Conservation (phyloP, 2,797 vertebrate genomes). For the Neoniphon sammara region DNA sequence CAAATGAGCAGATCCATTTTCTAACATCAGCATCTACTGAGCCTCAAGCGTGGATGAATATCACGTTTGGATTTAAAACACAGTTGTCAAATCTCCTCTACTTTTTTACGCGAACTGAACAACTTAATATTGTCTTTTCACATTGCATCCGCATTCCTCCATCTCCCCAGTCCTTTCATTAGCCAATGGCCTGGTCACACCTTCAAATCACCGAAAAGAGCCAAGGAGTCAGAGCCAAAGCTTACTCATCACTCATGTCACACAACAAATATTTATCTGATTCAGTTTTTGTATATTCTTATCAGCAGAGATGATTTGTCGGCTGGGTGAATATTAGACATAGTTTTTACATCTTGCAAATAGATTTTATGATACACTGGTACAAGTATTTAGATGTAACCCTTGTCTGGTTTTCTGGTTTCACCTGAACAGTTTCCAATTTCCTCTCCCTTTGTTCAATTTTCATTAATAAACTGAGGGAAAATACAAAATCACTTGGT, state of each 20-base stretch:
- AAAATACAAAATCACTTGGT: no score
- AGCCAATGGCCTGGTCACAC: not conserved
- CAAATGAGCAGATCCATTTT: slow-evolving; percentile 51
- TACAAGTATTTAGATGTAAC: no score
- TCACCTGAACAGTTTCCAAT: no score
- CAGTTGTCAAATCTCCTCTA: slow-evolving; percentile 29
- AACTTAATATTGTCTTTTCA: not conserved
- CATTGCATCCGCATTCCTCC: not conserved
- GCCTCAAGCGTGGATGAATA: slow-evolving; percentile 23
- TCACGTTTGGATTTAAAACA: slow-evolving; percentile 13
- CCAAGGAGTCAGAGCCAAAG: not conserved
- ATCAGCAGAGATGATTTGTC: not conserved
- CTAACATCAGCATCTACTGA: slow-evolving; percentile 33
- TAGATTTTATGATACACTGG: not conserved
- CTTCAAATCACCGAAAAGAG: not conserved
- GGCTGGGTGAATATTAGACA: not conserved
- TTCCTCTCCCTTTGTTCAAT: no score
- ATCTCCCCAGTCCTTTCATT: not conserved
- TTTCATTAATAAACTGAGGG: no score
- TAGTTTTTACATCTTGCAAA: not conserved
- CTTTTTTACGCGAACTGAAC: not conserved
- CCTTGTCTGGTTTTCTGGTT: no score
- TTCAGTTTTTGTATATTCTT: not conserved
- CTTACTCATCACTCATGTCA: not conserved
- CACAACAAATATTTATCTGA: not conserved